Conservation (phyloP, 1,140 invertebrate species). For the Tetraneura akinire region DNA sequence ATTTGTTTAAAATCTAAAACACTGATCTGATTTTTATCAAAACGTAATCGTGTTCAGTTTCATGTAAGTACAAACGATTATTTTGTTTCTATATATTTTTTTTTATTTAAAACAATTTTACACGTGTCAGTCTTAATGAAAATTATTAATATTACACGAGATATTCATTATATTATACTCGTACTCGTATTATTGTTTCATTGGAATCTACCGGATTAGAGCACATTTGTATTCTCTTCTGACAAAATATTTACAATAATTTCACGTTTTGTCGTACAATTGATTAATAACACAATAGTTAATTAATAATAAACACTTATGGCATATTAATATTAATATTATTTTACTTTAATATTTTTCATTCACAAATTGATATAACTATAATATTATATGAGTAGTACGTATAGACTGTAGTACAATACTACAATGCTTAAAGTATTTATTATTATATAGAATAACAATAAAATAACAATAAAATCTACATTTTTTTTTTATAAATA, state of each 20-base stretch:
- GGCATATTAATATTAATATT: no score
- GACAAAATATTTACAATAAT: not conserved
- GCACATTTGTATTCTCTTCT: slow-evolving; percentile 4
- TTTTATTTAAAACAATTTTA: not conserved
- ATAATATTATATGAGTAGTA: no score
- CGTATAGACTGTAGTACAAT: no score
- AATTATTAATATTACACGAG: slow-evolving; percentile 22
- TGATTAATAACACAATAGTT: not conserved
- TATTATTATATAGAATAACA: no score
- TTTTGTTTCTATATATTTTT: not conserved
- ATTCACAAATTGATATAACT: no score
- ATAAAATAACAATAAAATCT: no score
- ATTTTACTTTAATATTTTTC: no score
- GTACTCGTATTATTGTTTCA: no score
- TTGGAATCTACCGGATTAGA: not conserved
- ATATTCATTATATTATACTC: no score
- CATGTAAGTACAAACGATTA: not conserved
- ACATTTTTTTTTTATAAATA: no score
- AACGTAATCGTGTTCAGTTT: not conserved
- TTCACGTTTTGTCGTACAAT: not conserved
- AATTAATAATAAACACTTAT: no score
- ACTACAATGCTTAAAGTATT: no score
- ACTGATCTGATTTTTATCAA: not conserved
- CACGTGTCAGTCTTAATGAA: not conserved
- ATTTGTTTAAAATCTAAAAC: not conserved